A percentile compares a stretch with the other conserved stretches of the same genome.
Evolutionary conservation across 64 coral and sea anemone genomes (phyloP).

Genomic region (Dendronephthya gigantea): DNA sequence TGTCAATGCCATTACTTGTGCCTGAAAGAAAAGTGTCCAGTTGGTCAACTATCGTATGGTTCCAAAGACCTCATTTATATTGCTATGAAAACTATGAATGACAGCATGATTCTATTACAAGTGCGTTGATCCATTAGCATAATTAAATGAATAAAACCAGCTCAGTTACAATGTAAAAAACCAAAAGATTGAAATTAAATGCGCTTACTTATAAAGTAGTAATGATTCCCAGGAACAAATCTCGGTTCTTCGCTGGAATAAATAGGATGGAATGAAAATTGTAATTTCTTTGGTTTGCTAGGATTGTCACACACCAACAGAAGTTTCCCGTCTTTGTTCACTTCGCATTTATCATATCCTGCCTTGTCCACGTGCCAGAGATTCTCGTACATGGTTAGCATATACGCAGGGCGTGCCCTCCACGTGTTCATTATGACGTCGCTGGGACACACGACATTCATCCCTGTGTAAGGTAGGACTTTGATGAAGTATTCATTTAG

Average conservation of each 20-base stretch:
- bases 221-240: conserved; percentile 5
- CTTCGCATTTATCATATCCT: not conserved
- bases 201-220: conserved; percentile 16
- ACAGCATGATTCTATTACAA: too few species aligned
- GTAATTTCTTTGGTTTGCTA: not conserved
- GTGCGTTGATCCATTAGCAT: too few species aligned
- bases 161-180: not conserved
- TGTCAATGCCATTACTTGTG: not conserved
- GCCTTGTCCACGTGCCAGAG: not conserved
- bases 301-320: not conserved
- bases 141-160: too few species aligned
- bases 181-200: too few species aligned
- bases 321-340: not conserved
- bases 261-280: conserved; percentile 1
- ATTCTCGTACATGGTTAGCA: not conserved
- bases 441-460: not conserved
- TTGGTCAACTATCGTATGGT: too few species aligned
- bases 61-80: too few species aligned
- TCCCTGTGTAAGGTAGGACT: not conserved
- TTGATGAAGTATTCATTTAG: not conserved
- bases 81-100: too few species aligned
- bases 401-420: not conserved
- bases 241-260: not conserved
- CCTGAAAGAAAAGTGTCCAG: too few species aligned
- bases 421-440: not conserved